phyloP scores from a whole-genome alignment of 2,113 vertebrate species.

The Cryptomyrus ogoouensis region DNA sequence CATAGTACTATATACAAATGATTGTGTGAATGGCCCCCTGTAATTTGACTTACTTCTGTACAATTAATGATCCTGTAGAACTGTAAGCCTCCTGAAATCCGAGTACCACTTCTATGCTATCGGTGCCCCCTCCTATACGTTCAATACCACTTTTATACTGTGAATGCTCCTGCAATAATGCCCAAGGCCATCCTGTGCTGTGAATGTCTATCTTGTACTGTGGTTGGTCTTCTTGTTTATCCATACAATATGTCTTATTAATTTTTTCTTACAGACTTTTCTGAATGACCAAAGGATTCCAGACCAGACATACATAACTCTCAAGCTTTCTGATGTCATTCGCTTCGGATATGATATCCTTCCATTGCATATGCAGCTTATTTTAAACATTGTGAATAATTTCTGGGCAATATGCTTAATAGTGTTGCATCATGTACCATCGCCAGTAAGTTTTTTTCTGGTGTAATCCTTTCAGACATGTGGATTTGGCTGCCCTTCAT shows the following conservation, averaged over 20 bases:
- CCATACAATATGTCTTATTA: neutral
- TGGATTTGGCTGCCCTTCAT: neutral
- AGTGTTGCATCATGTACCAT: neutral
- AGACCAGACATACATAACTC: constrained; percentile 92
- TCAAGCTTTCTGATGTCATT: constrained; percentile 86
- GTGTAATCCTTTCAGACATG: neutral
- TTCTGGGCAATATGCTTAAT: neutral
- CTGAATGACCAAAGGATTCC: constrained; percentile 94
- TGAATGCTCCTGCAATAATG: neutral
- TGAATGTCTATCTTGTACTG: neutral
- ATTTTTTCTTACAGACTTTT: constrained; percentile 71
- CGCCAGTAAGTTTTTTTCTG: neutral
- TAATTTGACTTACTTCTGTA: neutral
- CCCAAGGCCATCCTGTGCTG: neutral
- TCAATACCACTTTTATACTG: neutral
- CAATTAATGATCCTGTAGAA: neutral
- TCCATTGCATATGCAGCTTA: neutral
- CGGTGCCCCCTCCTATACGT: neutral
- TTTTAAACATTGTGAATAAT: neutral
- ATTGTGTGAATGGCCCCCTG: neutral
- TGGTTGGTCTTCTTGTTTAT: neutral
- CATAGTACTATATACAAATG: neutral
- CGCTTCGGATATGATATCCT: constrained; percentile 99
- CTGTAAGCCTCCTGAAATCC: neutral
- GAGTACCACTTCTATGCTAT: neutral